Evolutionary conservation across 1,140 invertebrate genomes (phyloP), one percentile per base, ranked within the genome.

Genomic region (Drosophila novamexicana): DNA sequence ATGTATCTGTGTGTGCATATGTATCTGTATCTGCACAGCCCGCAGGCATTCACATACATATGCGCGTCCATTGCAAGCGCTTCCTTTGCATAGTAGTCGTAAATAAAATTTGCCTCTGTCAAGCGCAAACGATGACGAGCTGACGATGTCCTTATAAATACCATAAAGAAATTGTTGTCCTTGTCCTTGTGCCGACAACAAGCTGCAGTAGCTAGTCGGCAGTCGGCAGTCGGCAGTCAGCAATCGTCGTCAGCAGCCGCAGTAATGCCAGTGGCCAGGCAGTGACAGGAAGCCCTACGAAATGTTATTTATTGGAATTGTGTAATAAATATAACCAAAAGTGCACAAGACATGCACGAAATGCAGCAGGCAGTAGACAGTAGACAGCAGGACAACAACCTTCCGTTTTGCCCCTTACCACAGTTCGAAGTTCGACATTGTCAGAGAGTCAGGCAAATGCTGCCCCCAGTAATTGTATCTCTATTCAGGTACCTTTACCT

Each of bases 281-380:
- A 71, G 57, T 50, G 64, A 40, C 77, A 75, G 74, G 81, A 84
- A 85, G 75, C 67, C 75, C 75, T 69, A 64, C 64, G 70, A 85
- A 85, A 85, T 86, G 82, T 85, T 85, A 85, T 85, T 85, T 85
- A 85, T 85, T 85, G 82, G 81, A 85, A 85, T 86, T 86, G 82
- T 85, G 78, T 86, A 85, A 85, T 85, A 78, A 85, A 86, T 85
- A 78, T 85, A 75, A 81, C 81, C 81, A 70, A 85, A 85, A 85
- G 78, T 85, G 81, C 82, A 85, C 81, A 85, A 69, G 81, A 85
- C 78, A 67, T 85, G 71, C 84, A 79, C 75, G 78, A 85, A 78
- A 85, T 81, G 75, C 66, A 77, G 71, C 77, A 78, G 71, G 44
- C 62, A 65, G 32, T 56, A 56, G 29, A 50, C 7, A 22, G 45